phyloP scores from a whole-genome alignment of 2,888 invertebrate species.

The Cephus pygmeus region DNA sequence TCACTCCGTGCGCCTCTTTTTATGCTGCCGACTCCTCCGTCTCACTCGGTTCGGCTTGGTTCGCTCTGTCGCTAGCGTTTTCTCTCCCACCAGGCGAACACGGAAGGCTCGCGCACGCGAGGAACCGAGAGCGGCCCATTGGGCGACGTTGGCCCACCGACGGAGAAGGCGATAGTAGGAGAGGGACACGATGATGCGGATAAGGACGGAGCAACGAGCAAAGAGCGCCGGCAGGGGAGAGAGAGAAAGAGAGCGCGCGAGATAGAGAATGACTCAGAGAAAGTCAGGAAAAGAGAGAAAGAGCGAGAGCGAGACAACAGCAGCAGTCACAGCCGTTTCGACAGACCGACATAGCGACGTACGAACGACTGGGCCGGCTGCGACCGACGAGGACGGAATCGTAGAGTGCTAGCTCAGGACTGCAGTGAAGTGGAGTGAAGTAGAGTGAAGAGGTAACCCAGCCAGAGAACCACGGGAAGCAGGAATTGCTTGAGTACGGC shows the following conservation, averaged over 20 bases:
- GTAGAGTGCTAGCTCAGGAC: conserved; percentile 15
- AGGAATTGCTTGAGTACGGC: conserved; percentile 22
- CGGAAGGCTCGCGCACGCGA: conserved; percentile 42
- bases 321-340: conserved; percentile 7
- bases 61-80: conserved; percentile 17
- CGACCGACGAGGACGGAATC: not conserved
- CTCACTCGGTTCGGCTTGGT: conserved; percentile 47
- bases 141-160: conserved; percentile 2
- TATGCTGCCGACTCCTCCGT: conserved; percentile 39
- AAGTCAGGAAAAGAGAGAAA: conserved; percentile 17
- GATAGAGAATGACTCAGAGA: conserved; percentile 21
- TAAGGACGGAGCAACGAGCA: conserved; percentile 9
- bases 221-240: conserved; percentile 22
- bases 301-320: conserved; percentile 16
- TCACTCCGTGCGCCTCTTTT: conserved; percentile 53
- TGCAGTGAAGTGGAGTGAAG: conserved; percentile 44
- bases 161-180: conserved; percentile 2
- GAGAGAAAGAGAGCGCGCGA: conserved; percentile 33
- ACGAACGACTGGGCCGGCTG: not conserved
- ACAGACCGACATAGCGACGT: not conserved
- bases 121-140: conserved; percentile 24
- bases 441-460: conserved; percentile 46
- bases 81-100: conserved; percentile 24
- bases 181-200: conserved; percentile 15
- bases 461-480: conserved; percentile 36